These are phyloP conservation scores for Drosophila neoperkinsi DNA, from an alignment of 2,888 invertebrate genomes.

Conservation along the genomic window DNA sequence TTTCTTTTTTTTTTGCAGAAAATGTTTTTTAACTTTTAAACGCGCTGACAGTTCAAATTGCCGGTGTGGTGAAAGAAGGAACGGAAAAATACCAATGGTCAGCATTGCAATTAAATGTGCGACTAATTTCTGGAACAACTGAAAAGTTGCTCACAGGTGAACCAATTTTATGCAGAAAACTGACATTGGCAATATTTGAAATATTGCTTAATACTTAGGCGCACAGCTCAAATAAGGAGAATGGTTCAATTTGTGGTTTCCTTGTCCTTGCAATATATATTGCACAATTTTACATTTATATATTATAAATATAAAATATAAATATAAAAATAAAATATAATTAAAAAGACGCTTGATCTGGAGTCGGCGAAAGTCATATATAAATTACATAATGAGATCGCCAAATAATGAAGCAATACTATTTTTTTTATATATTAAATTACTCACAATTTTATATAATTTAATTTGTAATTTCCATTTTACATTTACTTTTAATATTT, in stretches of 20 bases:
- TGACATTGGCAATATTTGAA: constrained; percentile 3
- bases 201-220: not conserved
- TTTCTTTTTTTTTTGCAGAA: constrained; percentile 22
- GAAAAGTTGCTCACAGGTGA: constrained; percentile 1
- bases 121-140: constrained; percentile 52
- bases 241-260: not conserved
- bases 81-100: constrained; percentile 20
- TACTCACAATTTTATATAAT: not conserved
- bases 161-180: constrained; percentile 37
- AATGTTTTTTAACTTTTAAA: constrained; percentile 33
- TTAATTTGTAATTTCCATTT: not conserved
- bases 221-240: not conserved
- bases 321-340: not conserved
- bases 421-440: not conserved
- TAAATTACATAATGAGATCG: not conserved
- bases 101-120: constrained; percentile 61
- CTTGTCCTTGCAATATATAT: not conserved
- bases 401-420: not conserved
- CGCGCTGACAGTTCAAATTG: constrained; percentile 54
- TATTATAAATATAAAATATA: not conserved
- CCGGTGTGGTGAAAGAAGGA: not conserved
- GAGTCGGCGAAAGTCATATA: fast-evolving
- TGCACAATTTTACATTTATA: not conserved
- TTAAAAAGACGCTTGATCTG: too few relatives aligned
- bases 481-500: too few relatives aligned